phyloP scores from a whole-genome alignment of 1,140 invertebrate genomes.

The Zaprionus gabonicus region DNA sequence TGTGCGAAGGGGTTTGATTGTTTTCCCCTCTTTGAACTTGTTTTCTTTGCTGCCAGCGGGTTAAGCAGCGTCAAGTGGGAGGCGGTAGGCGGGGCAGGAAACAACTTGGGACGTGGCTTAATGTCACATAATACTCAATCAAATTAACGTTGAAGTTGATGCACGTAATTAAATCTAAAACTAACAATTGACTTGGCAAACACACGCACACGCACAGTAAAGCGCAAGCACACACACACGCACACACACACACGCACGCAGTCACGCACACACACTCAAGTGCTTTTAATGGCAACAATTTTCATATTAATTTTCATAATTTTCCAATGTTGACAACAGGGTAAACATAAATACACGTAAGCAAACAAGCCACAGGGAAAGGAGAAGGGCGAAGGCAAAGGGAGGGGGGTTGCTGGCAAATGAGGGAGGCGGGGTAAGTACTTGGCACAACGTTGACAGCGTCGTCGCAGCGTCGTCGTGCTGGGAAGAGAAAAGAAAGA shows the following conservation, averaged over 20 bases:
- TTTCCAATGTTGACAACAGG: constrained; percentile 77
- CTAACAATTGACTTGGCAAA: constrained; percentile 71
- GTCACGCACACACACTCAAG: constrained; percentile 29
- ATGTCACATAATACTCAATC: constrained; percentile 78
- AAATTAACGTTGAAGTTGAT: constrained; percentile 76
- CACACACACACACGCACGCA: constrained; percentile 22
- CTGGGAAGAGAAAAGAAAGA: constrained; percentile 20
- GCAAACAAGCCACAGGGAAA: constrained; percentile 54
- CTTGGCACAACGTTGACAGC: constrained; percentile 31
- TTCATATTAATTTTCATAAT: constrained; percentile 83
- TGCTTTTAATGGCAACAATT: constrained; percentile 75
- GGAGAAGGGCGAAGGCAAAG: not conserved
- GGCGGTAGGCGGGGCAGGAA: not conserved
- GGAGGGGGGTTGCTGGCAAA: not conserved
- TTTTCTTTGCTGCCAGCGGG: constrained; percentile 21
- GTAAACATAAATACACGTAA: constrained; percentile 73
- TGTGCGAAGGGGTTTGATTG: constrained; percentile 42
- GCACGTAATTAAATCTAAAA: constrained; percentile 81
- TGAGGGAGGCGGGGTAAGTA: not conserved
- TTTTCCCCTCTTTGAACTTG: not conserved
- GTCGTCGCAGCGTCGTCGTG: constrained; percentile 31
- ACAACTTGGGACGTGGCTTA: constrained; percentile 17
- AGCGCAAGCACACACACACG: constrained; percentile 25
- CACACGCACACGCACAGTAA: constrained; percentile 19
- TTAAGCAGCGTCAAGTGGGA: constrained; percentile 26